Evolutionary conservation across 92 coral and sea anemone genomes (phyloP), one percentile per base, ranked within the genome.

Genomic region (Bergia sp.): DNA sequence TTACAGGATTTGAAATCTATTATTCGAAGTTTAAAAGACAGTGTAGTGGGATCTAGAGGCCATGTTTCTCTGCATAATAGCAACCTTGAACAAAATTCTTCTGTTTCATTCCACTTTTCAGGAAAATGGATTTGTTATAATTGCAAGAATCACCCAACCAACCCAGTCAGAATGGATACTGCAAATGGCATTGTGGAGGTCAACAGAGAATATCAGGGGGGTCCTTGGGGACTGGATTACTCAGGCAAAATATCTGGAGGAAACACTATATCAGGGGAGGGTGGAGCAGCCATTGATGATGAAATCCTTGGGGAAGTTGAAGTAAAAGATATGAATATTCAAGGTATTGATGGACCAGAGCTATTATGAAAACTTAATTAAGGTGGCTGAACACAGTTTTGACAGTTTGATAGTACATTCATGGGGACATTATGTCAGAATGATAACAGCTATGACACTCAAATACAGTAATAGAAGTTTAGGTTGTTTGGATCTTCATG

Each of bases 111-210:
- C 58, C 58, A 53, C 13, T 29, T 69, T 86, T 69, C 73, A 97
- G 99, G 99, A 5, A 97, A 97, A 83, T 97, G 99, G 99, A 93
- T 96, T 53, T 97, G 99, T 73, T 97, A 94, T 65, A 97, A 97
- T 69, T 97, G 99, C 86, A 94, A 93, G 89, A 93, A 95, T 43
- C 98, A 93, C 85, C 98, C 98, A 3, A 95, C 95, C 21, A 95
- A 92, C 86, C 98, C 98, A 73, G 98, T 93, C 1, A 90, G 94
- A 15, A 77, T 95, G 71, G 88, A 92, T 5, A 95, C 92, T 61
- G 80, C 90, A 76, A 93, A 88, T 58, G 92, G 95, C 5, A 88
- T 93, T 20, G 81, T 76, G 9, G 73, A 61, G 67, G 65, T 61
- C 18, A 76, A 43, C 49, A 45, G 66, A 41, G 75, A 76, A 39